Conservation (phyloP, 2,113 vertebrate species). For the Ctenomys sociabilis region DNA sequence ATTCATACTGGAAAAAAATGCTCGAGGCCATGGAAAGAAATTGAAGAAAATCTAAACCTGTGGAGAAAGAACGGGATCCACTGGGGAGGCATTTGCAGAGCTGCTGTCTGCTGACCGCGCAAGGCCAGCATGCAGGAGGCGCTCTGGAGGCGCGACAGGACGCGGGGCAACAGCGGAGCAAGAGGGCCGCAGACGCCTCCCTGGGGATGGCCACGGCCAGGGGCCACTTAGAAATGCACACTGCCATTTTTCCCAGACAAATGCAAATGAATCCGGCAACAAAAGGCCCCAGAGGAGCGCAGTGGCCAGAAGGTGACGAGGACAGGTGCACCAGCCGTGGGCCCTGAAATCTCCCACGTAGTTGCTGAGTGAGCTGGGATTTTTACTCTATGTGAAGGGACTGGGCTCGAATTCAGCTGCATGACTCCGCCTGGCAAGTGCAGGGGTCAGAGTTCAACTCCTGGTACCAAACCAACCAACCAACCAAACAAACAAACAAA, state of each 20-base stretch:
- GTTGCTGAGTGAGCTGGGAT: background rate
- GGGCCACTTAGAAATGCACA: rapidly evolving
- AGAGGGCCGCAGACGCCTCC: background rate
- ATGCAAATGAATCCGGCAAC: rapidly evolving
- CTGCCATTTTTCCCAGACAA: rapidly evolving
- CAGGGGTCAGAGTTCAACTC: no score
- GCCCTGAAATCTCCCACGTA: background rate
- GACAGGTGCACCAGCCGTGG: background rate
- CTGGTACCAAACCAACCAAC: no score
- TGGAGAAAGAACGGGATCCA: no score
- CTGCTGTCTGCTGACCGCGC: rapidly evolving
- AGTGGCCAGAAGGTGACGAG: background rate
- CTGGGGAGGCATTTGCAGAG: rapidly evolving
- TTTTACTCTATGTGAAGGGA: rapidly evolving
- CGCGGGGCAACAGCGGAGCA: rapidly evolving
- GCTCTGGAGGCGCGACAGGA: rapidly evolving
- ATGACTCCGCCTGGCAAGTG: no score
- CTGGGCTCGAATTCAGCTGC: no score
- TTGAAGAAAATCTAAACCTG: background rate
- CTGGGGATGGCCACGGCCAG: rapidly evolving
- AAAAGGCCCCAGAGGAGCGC: rapidly evolving
- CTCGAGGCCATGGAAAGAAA: background rate
- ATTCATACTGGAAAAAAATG: background rate
- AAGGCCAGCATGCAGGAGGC: rapidly evolving
- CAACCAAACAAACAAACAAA: no score